phyloP scores from a whole-genome alignment of 2,113 vertebrate genomes.

The Paracanthobrama guichenoti region DNA sequence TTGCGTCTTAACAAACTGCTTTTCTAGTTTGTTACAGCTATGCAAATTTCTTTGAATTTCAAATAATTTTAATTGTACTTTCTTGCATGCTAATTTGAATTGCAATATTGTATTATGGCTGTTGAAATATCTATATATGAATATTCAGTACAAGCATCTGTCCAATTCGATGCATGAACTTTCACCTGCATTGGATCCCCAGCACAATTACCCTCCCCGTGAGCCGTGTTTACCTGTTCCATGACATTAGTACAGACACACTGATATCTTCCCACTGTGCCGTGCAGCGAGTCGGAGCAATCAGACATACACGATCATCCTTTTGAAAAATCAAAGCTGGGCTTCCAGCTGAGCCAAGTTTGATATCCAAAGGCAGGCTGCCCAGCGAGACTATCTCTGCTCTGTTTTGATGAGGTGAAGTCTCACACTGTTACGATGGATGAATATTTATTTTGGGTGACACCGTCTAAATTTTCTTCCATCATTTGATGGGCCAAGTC shows the following conservation, averaged over 20 bases:
- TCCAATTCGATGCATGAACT: not conserved
- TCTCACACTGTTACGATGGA: conserved; percentile 8
- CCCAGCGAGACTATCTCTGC: conserved; percentile 8
- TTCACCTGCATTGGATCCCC: not conserved
- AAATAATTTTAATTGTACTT: not conserved
- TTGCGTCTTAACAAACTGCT: too few relatives aligned
- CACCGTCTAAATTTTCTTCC: conserved; percentile 15
- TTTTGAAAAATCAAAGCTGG: conserved; percentile 44
- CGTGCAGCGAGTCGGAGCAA: conserved; percentile 36
- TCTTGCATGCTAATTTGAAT: not conserved
- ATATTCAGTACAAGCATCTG: not conserved
- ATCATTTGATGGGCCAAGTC: not conserved
- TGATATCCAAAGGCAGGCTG: conserved; percentile 41
- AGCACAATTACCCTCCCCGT: not conserved
- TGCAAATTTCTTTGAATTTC: not conserved
- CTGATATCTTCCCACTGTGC: conserved; percentile 21
- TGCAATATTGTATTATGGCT: not conserved
- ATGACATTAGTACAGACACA: conserved; percentile 20
- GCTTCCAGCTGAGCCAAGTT: conserved; percentile 27
- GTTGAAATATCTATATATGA: not conserved
- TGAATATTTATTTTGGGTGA: conserved; percentile 29
- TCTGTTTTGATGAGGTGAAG: conserved; percentile 38
- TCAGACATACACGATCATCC: conserved; percentile 36
- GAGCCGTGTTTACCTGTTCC: conserved; percentile 34
- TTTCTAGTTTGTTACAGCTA: not conserved